These are phyloP conservation scores for Acanthococcus lagerstroemiae DNA, from an alignment of 2,888 invertebrate genomes.

Conservation along the genomic window DNA sequence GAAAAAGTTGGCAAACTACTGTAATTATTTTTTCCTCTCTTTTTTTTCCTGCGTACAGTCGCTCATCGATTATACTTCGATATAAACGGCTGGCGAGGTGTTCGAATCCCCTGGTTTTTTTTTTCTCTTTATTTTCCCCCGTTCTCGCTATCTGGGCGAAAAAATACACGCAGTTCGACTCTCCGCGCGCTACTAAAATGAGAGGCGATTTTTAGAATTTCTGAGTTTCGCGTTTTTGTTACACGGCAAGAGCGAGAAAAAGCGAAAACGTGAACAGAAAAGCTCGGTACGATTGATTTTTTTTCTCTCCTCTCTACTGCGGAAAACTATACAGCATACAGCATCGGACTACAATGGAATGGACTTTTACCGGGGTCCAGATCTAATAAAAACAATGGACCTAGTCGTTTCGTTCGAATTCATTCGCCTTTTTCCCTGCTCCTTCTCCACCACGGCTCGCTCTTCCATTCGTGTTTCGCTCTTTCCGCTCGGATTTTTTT, in stretches of 20 bases:
- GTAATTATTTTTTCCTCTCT: no score
- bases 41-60: no score
- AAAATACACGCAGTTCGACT: no score
- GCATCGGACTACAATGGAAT: not conserved
- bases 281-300: not conserved
- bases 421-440: not conserved
- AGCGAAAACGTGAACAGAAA: not conserved
- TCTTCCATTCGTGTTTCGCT: not conserved
- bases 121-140: no score
- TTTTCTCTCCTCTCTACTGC: not conserved
- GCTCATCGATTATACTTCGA: no score
- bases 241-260: not conserved
- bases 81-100: no score
- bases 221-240: no score
- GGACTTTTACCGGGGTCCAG: not conserved
- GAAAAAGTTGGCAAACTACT: no score
- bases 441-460: not conserved
- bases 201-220: no score
- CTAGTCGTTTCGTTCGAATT: not conserved
- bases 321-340: not conserved
- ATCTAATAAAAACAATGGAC: slow-evolving; percentile 1
- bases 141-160: no score
- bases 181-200: no score
- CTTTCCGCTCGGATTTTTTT: not conserved
- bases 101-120: no score